Base-by-base conservation (phyloP, 2,113 vertebrate species). In the Numida meleagris region DNA sequence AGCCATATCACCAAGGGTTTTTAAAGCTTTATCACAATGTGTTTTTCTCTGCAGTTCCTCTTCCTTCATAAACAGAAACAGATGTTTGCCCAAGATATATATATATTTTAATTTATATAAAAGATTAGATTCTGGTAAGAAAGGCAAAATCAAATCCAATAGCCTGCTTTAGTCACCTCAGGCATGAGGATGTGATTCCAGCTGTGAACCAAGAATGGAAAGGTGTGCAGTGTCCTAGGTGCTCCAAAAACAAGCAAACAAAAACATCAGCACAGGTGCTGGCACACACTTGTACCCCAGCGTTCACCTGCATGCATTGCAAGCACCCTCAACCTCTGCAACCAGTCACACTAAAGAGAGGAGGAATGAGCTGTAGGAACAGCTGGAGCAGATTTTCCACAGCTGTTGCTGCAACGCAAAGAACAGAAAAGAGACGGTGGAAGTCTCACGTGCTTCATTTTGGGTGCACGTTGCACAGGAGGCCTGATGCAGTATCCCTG, bases 381-480 rank as follows among this genome's bases (percentile, higher is more conserved):
- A 1, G 10, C 40, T 59, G 14, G 34, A 75, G 53, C 31, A 57
- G 38, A 50, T n/a, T 90, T 50, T 76, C n/a, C 48, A 21, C 11
- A 36, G 24, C 7, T 75, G 9, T 40, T 86, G 27, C 29, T 36
- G 24, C 23, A 53, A 58, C 29, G 63, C 3, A 45, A 50, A 50
- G 29, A 76, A 46, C 4, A 2, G 29, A 11, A 18, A 2, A n/a
- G 20, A 29, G 83, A 65, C 7, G 15, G 31, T 9, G 27, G 14
- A 14, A 50, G 21, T 33, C 38, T 12, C 6, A 1, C 0, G 1
- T 33, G 20, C 20, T 18, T 79, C 4, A 38, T n/a, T 62, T 61
- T 16, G 11, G n/a, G 27, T 53, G 45, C 36, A 21, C 29, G 5
- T 12, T 23, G 18, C 53, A 29, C 27, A 5, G 62, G 38, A 33